Percentiles rank a stretch among this genome's conserved stretches.
phyloP scores from a whole-genome alignment of 2,888 invertebrate genomes.

The Conomelus anceps region DNA sequence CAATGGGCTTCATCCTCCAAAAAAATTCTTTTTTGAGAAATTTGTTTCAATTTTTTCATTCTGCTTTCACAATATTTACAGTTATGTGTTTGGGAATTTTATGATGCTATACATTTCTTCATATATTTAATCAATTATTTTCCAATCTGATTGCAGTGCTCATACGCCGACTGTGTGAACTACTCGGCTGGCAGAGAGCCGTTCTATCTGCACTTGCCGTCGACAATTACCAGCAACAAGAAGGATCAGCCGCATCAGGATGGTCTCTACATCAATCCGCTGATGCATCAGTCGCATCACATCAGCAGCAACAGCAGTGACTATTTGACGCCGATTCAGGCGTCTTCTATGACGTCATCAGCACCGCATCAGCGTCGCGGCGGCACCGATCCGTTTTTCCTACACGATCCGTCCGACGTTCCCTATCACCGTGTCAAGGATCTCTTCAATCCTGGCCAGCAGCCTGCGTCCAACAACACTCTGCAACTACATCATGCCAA shows the following conservation, averaged over 20 bases:
- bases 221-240: slow-evolving; percentile 39
- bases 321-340: slow-evolving; percentile 47
- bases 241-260: slow-evolving; percentile 47
- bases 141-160: slow-evolving; percentile 45
- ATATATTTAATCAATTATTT: background rate
- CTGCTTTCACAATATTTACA: too few species aligned
- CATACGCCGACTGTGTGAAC: slow-evolving; percentile 50
- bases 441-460: slow-evolving; percentile 63
- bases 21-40: too few species aligned
- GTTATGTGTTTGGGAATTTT: too few species aligned
- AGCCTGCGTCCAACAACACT: background rate
- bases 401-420: slow-evolving; percentile 71
- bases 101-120: too few species aligned
- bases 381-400: slow-evolving; percentile 69
- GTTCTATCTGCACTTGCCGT: slow-evolving; percentile 73
- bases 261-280: slow-evolving; percentile 75
- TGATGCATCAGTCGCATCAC: slow-evolving; percentile 46
- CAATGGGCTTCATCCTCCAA: too few species aligned
- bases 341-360: too few species aligned
- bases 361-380: slow-evolving; percentile 46
- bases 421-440: slow-evolving; percentile 78
- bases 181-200: slow-evolving; percentile 51
- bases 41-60: too few species aligned
- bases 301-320: slow-evolving; percentile 43
- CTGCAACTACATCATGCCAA: slow-evolving; percentile 5